Percentiles rank a stretch among this genome's conserved stretches.
These are phyloP conservation scores for Mastacembelus armatus DNA, from an alignment of 2,797 vertebrate genomes.

Conservation along the genomic window DNA sequence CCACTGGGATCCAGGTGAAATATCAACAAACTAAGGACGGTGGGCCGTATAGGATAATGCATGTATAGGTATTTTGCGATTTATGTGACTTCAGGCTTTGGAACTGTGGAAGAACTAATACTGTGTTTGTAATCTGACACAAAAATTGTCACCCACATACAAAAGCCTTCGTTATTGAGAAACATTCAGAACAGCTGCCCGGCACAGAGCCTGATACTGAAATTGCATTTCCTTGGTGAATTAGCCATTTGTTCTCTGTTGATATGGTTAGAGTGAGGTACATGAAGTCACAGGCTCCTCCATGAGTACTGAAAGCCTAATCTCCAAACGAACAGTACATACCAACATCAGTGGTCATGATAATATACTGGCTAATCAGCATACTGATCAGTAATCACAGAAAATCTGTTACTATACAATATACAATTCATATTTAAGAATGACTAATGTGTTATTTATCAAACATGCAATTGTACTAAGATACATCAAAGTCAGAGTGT, in stretches of 20 bases:
- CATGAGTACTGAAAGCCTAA: conserved; percentile 13
- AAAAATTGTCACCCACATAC: conserved; percentile 59
- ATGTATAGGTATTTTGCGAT: background rate
- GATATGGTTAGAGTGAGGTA: conserved; percentile 32
- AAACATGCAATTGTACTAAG: no score
- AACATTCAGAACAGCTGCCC: conserved; percentile 64
- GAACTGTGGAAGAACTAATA: conserved; percentile 24
- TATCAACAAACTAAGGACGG: background rate
- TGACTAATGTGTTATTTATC: no score
- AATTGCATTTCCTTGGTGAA: conserved; percentile 54
- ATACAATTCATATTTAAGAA: conserved; percentile 6
- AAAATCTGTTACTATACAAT: background rate
- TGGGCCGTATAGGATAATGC: background rate
- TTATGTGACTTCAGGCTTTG: conserved; percentile 18
- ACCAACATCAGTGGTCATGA: conserved; percentile 8
- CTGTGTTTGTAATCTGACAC: conserved; percentile 42
- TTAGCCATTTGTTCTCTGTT: conserved; percentile 61
- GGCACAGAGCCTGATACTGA: conserved; percentile 40
- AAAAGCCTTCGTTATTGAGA: conserved; percentile 60
- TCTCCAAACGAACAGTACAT: no score
- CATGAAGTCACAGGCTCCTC: conserved; percentile 18
- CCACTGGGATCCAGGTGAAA: background rate
- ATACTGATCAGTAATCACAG: background rate
- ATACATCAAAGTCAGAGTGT: background rate
- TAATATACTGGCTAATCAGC: background rate